A percentile compares a stretch with the other conserved stretches of the same genome.
Conservation (phyloP, 2,113 vertebrate species). For the Podilymbus podiceps region DNA sequence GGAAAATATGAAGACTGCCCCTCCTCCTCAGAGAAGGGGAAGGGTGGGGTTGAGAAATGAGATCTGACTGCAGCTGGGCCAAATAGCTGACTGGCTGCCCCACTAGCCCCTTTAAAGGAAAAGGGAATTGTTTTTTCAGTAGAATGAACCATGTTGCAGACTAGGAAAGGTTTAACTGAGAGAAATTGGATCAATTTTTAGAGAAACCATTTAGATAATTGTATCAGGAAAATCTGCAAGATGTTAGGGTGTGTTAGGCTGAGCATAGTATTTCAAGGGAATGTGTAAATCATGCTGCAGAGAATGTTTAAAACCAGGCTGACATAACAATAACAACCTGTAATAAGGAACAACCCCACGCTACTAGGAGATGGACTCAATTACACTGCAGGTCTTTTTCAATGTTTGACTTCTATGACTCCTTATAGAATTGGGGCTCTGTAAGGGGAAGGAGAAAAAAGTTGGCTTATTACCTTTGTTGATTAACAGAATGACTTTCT, state of each 20-base stretch:
- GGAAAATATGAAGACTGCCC: constrained; percentile 62
- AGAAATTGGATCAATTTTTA: background rate
- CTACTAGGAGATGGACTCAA: background rate
- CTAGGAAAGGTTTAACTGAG: constrained; percentile 3
- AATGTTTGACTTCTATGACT: background rate
- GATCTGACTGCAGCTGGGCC: constrained; percentile 57
- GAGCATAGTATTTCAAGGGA: background rate
- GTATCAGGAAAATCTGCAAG: background rate
- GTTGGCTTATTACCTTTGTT: background rate
- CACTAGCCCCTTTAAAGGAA: constrained; percentile 57
- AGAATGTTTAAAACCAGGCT: background rate
- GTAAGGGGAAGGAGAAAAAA: background rate
- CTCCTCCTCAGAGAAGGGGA: constrained; percentile 43
- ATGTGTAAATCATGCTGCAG: background rate
- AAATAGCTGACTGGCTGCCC: constrained; percentile 61
- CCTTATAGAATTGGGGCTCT: background rate
- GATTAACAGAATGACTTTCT: constrained; percentile 10
- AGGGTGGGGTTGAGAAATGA: constrained; percentile 57
- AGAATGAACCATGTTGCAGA: constrained; percentile 23
- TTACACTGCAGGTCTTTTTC: constrained; percentile 24
- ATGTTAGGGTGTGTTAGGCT: background rate
- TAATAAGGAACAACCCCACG: background rate
- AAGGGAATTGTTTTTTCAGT: constrained; percentile 59
- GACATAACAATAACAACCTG: constrained; percentile 2
- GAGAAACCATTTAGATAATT: background rate